Percentiles rank a stretch among this genome's conserved stretches.
These are phyloP conservation scores for Mythimna lalbum DNA, from an alignment of 2,888 invertebrate genomes.

Conservation along the genomic window DNA sequence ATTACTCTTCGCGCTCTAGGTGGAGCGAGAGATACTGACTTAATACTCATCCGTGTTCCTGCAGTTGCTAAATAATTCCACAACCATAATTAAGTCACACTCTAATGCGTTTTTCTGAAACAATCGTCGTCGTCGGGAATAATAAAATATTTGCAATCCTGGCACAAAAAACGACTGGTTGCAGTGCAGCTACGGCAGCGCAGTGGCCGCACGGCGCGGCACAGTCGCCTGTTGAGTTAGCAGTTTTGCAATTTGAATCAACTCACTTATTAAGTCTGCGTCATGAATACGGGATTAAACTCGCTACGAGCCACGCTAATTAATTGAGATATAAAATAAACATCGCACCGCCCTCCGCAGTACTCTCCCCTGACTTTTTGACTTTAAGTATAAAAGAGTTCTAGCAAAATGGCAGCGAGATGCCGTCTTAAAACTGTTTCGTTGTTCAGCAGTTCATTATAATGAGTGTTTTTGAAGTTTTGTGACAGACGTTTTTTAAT, in stretches of 20 bases:
- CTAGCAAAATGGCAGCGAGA: conserved; percentile 46
- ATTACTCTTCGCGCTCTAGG: no score
- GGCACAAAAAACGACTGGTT: conserved; percentile 21
- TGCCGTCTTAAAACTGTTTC: conserved; percentile 53
- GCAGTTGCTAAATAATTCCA: no score
- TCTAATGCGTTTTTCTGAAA: conserved; percentile 6
- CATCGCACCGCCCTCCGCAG: conserved; percentile 50
- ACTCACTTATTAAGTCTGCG: conserved; percentile 71
- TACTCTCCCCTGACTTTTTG: conserved; percentile 53
- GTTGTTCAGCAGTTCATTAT: conserved; percentile 57
- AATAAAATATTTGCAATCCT: conserved; percentile 5
- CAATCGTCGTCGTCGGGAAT: not conserved
- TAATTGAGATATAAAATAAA: conserved; percentile 71
- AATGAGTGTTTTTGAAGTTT: conserved; percentile 49
- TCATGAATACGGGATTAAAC: conserved; percentile 70
- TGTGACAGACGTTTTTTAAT: conserved; percentile 51
- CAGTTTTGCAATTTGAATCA: conserved; percentile 72
- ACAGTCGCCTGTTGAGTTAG: conserved; percentile 68
- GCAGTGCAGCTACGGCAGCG: conserved; percentile 3
- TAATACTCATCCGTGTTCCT: no score
- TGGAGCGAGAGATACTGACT: no score
- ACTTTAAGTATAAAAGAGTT: conserved; percentile 61
- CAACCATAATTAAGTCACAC: not conserved
- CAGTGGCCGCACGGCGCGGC: conserved; percentile 25
- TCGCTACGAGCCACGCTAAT: conserved; percentile 63